These are phyloP conservation scores for Mercenaria mercenaria DNA, from an alignment of 1,140 invertebrate genomes.

Conservation along the genomic window DNA sequence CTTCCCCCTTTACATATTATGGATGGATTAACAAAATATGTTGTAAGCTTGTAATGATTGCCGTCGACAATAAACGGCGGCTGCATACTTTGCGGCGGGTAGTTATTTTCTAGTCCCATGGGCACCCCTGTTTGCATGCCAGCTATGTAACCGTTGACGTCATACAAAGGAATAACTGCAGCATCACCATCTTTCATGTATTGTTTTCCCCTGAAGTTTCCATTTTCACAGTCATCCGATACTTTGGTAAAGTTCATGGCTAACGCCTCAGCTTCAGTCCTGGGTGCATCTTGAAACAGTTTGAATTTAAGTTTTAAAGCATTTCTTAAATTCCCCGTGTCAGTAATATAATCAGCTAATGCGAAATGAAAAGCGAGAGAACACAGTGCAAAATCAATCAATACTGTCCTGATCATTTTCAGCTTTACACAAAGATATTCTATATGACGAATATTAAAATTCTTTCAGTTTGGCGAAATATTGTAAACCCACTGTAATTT, in stretches of 20 bases:
- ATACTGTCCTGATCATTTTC: too few species aligned
- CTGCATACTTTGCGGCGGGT: neutral
- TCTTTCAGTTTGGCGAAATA: too few species aligned
- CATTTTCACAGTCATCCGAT: neutral
- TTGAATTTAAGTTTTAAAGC: neutral
- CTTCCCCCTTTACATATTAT: neutral
- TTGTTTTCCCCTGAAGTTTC: neutral
- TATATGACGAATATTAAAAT: too few species aligned
- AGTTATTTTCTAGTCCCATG: neutral
- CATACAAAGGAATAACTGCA: neutral
- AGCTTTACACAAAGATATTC: too few species aligned
- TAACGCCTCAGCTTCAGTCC: neutral
- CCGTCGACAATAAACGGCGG: constrained; percentile 14
- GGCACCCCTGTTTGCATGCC: neutral
- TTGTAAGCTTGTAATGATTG: neutral
- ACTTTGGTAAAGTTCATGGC: neutral
- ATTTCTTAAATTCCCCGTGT: neutral
- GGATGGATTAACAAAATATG: neutral
- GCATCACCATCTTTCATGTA: constrained; percentile 5
- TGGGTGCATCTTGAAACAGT: neutral
- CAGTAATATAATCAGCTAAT: too few species aligned
- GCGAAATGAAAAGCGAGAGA: too few species aligned
- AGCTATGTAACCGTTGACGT: constrained; percentile 18
- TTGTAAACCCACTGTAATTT: too few species aligned
- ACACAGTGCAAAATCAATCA: too few species aligned